These are phyloP conservation scores for Nannoperca obscura DNA, from an alignment of 2,797 vertebrate species.

Conservation along the genomic window DNA sequence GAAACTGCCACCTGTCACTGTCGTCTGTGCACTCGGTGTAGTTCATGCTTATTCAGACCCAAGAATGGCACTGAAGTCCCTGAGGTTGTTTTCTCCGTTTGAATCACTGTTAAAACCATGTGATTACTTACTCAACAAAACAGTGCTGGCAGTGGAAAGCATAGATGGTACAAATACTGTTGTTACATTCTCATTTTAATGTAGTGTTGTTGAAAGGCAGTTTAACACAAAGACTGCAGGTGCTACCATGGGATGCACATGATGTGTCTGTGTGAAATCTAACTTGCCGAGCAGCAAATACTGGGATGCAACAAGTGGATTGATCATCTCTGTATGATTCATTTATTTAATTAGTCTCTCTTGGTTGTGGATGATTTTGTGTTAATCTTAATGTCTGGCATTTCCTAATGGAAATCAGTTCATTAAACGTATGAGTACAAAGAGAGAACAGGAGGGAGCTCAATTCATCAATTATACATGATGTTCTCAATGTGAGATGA, in stretches of 20 bases:
- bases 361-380: conserved; percentile 37
- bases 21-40: conserved; percentile 1
- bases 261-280: conserved; percentile 22
- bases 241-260: conserved; percentile 39
- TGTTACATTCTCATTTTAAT: conserved; percentile 2
- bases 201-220: conserved; percentile 16
- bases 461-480: conserved; percentile 54
- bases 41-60: conserved; percentile 41
- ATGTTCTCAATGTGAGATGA: conserved; percentile 41
- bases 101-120: not conserved
- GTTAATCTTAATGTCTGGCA: conserved; percentile 37
- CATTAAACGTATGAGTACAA: conserved; percentile 58
- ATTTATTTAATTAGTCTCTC: conserved; percentile 55
- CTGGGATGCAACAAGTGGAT: conserved; percentile 47
- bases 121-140: not conserved
- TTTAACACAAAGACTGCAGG: conserved; percentile 46
- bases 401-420: conserved; percentile 70
- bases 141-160: conserved; percentile 4
- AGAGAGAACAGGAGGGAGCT: conserved; percentile 32
- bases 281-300: conserved; percentile 43
- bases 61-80: not conserved
- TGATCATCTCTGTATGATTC: conserved; percentile 45
- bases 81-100: conserved; percentile 16
- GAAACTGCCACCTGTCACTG: conserved; percentile 22
- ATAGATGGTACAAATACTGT: not conserved